Conservation (phyloP, 1,140 invertebrate genomes). For the Ostrea denselamellosa region DNA sequence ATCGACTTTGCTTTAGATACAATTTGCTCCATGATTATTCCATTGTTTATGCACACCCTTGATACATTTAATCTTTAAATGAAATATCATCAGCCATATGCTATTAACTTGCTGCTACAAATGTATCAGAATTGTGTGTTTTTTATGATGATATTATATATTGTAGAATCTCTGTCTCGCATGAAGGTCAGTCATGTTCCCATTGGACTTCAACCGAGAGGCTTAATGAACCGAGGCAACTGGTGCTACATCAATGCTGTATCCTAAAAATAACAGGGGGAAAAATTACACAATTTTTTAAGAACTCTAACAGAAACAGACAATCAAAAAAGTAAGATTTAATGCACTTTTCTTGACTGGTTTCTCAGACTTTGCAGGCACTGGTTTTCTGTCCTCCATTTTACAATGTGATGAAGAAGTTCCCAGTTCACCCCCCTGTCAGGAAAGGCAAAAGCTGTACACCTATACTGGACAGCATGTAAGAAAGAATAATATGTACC, state of each 20-base stretch:
- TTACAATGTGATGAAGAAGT: constrained; percentile 90
- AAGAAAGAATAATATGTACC: constrained; percentile 79
- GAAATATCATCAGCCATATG: too few species aligned
- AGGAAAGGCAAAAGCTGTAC: constrained; percentile 81
- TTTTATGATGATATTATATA: neutral
- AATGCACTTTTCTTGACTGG: constrained; percentile 53
- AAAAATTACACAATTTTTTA: neutral
- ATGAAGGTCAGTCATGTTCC: constrained; percentile 59
- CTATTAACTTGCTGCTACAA: too few species aligned
- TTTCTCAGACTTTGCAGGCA: constrained; percentile 81
- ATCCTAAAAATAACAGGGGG: constrained; percentile 68
- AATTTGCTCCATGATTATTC: too few species aligned
- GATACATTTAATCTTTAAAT: too few species aligned
- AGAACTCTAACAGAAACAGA: neutral
- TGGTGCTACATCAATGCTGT: constrained; percentile 97
- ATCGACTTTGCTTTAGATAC: too few species aligned
- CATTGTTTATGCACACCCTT: too few species aligned
- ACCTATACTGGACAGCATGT: constrained; percentile 94
- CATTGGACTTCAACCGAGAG: constrained; percentile 86
- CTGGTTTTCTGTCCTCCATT: constrained; percentile 95
- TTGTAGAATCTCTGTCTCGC: constrained; percentile 60
- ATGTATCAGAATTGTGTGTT: neutral
- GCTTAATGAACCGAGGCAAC: constrained; percentile 93
- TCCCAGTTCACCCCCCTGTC: constrained; percentile 65
- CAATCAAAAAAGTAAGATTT: neutral